Conservation (phyloP, 2,797 vertebrate genomes). For the Lutjanus argentimaculatus region DNA sequence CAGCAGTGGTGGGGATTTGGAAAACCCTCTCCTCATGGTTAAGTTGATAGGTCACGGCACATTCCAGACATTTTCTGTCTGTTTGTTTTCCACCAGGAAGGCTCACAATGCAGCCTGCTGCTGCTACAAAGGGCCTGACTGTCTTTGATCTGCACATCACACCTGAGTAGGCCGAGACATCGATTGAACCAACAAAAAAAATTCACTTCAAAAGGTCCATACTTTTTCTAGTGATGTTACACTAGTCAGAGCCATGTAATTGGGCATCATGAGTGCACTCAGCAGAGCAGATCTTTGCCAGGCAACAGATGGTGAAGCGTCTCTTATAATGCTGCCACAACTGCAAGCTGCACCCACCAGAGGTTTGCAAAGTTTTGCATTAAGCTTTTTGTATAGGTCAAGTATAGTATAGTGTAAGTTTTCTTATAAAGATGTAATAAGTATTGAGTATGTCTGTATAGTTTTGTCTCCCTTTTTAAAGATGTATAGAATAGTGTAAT, state of each 20-base stretch:
- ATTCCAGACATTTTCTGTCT: conserved; percentile 82
- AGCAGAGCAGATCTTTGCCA: too few relatives aligned
- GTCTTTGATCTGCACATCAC: conserved; percentile 68
- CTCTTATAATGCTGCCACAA: too few relatives aligned
- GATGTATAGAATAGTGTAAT: too few relatives aligned
- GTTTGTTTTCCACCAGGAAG: conserved; percentile 78
- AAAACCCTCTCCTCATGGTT: conserved; percentile 69
- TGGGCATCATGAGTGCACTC: neutral
- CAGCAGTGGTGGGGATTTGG: conserved; percentile 60
- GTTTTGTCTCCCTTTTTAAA: too few relatives aligned
- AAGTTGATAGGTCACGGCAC: conserved; percentile 75
- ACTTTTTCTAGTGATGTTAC: neutral
- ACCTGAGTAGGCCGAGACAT: conserved; percentile 56
- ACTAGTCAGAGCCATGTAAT: conserved; percentile 3
- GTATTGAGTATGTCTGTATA: too few relatives aligned
- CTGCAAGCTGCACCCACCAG: too few relatives aligned
- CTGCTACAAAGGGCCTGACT: conserved; percentile 47
- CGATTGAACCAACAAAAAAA: conserved; percentile 33
- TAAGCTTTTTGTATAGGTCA: too few relatives aligned
- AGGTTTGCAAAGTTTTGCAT: too few relatives aligned
- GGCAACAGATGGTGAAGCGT: too few relatives aligned
- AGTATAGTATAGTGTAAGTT: too few relatives aligned
- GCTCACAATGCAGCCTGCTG: conserved; percentile 62
- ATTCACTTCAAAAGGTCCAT: neutral
- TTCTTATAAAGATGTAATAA: too few relatives aligned